Percentiles rank a stretch among this genome's conserved stretches.
phyloP scores from a whole-genome alignment of 2,797 vertebrate species.

The Thamnophis elegans region DNA sequence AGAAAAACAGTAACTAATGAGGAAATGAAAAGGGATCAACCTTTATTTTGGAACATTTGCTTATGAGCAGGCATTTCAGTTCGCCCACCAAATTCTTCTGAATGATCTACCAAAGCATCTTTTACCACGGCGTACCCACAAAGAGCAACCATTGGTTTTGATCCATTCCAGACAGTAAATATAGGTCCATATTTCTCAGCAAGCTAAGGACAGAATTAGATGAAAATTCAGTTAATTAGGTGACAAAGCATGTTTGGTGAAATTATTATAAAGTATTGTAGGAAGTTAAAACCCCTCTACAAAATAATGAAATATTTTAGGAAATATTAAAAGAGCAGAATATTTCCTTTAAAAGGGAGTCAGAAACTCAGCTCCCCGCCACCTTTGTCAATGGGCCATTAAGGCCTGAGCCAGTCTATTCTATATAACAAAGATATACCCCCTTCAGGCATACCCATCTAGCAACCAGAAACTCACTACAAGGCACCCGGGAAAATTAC shows the following conservation, averaged over 20 bases:
- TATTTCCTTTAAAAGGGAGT: too few relatives aligned
- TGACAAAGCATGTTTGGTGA: not conserved
- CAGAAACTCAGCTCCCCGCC: too few relatives aligned
- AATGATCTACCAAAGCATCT: conserved; percentile 44
- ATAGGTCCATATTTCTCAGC: conserved; percentile 40
- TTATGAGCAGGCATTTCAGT: rapidly evolving
- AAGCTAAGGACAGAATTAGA: conserved; percentile 36
- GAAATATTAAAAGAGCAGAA: too few relatives aligned
- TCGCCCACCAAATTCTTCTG: conserved; percentile 12
- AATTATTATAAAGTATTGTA: not conserved
- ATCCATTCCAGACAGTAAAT: not conserved
- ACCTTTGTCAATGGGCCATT: too few relatives aligned
- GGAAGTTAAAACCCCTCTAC: too few relatives aligned
- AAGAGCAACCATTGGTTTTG: conserved; percentile 40
- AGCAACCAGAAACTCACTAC: too few relatives aligned
- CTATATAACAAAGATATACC: too few relatives aligned
- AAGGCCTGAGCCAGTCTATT: too few relatives aligned
- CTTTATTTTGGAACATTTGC: not conserved
- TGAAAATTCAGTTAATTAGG: not conserved
- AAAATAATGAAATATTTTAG: too few relatives aligned
- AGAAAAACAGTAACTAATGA: not conserved
- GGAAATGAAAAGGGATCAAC: conserved; percentile 13
- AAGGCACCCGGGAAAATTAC: too few relatives aligned
- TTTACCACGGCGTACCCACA: conserved; percentile 42
- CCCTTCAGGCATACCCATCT: too few relatives aligned